Conservation (phyloP, 1,140 invertebrate species). For the Branchinecta lynchi region DNA sequence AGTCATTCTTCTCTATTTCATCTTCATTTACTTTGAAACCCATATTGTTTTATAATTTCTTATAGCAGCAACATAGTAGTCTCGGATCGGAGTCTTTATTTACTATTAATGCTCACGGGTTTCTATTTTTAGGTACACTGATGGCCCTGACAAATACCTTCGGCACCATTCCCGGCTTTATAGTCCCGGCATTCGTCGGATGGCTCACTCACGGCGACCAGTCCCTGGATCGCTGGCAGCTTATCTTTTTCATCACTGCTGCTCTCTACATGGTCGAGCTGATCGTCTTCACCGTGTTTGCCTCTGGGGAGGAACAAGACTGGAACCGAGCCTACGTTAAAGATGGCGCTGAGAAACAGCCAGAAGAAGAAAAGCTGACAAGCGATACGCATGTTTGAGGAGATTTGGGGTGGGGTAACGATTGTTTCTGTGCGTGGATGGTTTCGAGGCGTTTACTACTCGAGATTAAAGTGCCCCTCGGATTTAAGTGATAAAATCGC, state of each 20-base stretch:
- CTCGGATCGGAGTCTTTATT: no score
- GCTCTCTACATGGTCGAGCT: conserved; percentile 56
- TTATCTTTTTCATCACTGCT: conserved; percentile 65
- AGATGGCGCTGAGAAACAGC: conserved; percentile 7
- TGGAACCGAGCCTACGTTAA: conserved; percentile 42
- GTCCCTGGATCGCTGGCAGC: conserved; percentile 59
- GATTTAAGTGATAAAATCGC: no score
- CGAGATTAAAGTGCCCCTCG: no score
- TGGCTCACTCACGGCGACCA: conserved; percentile 51
- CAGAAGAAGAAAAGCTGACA: background rate
- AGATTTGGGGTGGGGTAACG: no score
- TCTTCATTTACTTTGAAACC: no score
- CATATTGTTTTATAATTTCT: no score
- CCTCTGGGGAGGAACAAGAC: conserved; percentile 59
- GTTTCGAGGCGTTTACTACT: no score
- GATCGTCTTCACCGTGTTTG: conserved; percentile 56
- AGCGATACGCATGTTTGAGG: no score
- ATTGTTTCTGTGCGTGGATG: no score
- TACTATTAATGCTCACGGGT: no score
- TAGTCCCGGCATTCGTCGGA: conserved; percentile 65
- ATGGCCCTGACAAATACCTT: conserved; percentile 71
- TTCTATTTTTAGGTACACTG: conserved; percentile 38
- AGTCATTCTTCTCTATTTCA: no score
- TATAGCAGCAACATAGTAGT: no score
- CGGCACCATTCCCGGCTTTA: conserved; percentile 70